Conservation (phyloP, 2,113 vertebrate species). For the Abramis brama region DNA sequence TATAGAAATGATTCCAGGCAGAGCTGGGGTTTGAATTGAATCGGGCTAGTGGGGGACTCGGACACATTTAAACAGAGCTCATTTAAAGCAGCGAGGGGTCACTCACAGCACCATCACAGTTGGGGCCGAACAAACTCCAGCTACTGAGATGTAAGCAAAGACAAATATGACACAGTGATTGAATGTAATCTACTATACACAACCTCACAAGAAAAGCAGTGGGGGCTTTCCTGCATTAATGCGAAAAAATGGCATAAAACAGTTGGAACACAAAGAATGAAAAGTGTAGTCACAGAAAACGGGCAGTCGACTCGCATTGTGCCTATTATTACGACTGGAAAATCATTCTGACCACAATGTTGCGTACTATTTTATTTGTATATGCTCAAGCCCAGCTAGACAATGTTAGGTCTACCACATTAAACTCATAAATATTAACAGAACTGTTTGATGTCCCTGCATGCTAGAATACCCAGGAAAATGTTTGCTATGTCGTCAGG, state of each 20-base stretch:
- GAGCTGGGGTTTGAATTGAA: conserved; percentile 58
- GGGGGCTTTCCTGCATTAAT: not conserved
- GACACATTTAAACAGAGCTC: conserved; percentile 35
- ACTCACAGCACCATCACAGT: conserved; percentile 28
- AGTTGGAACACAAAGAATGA: not conserved
- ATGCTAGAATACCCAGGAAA: too few species aligned
- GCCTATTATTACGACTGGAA: too few species aligned
- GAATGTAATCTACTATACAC: not conserved
- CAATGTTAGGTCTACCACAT: too few species aligned
- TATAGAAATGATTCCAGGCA: conserved; percentile 60
- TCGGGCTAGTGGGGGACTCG: conserved; percentile 28
- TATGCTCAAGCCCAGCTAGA: too few species aligned
- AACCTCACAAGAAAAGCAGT: not conserved
- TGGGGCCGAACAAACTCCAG: not conserved
- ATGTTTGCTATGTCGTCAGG: too few species aligned
- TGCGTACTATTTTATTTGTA: too few species aligned
- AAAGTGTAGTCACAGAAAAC: not conserved
- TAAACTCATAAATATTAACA: too few species aligned
- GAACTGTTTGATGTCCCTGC: too few species aligned
- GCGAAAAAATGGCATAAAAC: not conserved
- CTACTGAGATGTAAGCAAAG: conserved; percentile 37
- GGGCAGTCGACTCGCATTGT: not conserved
- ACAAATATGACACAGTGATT: not conserved
- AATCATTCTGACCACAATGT: too few species aligned
- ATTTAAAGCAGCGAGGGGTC: conserved; percentile 42